Evolutionary conservation across 2,797 vertebrate species (phyloP), one percentile per base, ranked within the genome.

Genomic region (Leptodactylus fallax): DNA sequence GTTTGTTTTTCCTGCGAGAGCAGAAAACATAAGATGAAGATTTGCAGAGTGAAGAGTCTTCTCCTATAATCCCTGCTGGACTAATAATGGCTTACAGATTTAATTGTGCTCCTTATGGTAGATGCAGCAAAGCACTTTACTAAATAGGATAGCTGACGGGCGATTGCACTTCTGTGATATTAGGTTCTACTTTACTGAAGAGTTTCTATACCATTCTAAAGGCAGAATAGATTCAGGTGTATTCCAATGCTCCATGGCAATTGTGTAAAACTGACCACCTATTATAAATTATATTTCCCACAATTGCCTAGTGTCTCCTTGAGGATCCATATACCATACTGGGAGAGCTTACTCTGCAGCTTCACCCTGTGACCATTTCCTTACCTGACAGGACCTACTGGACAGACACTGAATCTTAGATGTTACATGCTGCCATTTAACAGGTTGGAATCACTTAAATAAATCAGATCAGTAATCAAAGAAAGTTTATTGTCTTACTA

Each of bases 81-180:
- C 91, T 94, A 93, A 94, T 94, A 87, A 0, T 89, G 89, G 89
- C 85, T 92, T 92, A 93, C 88, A 90, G 92, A 91, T 91, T 94
- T 93, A 92, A 90, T 91, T 63, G 86, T 88, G 90, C 90, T 90
- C 91, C 93, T 93, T 92, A 93, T 91, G 90, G 87, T 86, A 83
- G 85, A 89, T 86, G 61, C 69, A 58, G 69, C 67, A 81, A 85
- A 86, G 84, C 88, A 89, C 88, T 79, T 86, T 86, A 79, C 71
- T 86, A 89, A 89, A 89, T 83, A 71, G 88, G 80, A 89, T 89
- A 49, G 51, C 17, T 3, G 49, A 69, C 4, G n/a, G 13, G 1
- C 23, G 14, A 65, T 21, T 17, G 49, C 27, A 71, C 51, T 25
- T 53, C 16, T 61, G 65, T 17, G 78, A 80, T 61, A 63, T 61